These are phyloP conservation scores for Nothobranchius furzeri DNA, from an alignment of 2,113 vertebrate genomes.

Conservation along the genomic window DNA sequence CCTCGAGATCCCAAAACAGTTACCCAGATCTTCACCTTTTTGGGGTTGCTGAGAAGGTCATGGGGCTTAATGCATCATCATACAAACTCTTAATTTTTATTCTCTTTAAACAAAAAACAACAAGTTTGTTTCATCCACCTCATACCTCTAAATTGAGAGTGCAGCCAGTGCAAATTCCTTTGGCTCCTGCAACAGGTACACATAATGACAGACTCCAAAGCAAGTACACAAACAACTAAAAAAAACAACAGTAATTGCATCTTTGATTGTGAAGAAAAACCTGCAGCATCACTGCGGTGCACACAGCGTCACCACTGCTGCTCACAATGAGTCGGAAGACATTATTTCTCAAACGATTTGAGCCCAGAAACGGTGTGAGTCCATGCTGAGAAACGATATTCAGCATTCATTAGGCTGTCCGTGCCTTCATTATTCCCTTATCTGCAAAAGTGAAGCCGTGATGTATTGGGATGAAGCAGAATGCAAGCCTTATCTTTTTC, in stretches of 20 bases:
- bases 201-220: slow-evolving; percentile 11
- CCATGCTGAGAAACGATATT: slow-evolving; percentile 46
- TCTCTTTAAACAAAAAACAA: neutral
- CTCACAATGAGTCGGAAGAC: slow-evolving; percentile 38
- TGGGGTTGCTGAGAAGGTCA: too few relatives aligned
- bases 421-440: slow-evolving; percentile 65
- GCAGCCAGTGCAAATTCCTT: neutral
- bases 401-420: slow-evolving; percentile 61
- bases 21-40: too few relatives aligned
- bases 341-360: slow-evolving; percentile 42
- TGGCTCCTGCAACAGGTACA: neutral
- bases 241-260: slow-evolving; percentile 3
- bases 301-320: neutral
- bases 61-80: too few relatives aligned
- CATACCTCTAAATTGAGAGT: neutral
- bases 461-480: slow-evolving; percentile 44
- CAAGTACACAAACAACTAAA: slow-evolving; percentile 6
- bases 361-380: slow-evolving; percentile 42
- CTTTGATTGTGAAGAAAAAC: slow-evolving; percentile 26
- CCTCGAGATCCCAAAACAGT: too few relatives aligned
- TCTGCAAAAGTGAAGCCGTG: slow-evolving; percentile 51
- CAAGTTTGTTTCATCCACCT: slow-evolving; percentile 4
- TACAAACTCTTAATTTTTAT: too few relatives aligned
- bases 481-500: slow-evolving; percentile 43
- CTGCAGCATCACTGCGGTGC: slow-evolving; percentile 1